phyloP scores from a whole-genome alignment of 53 echinoderm and acorn worm species.

The Pentamera pediparva region DNA sequence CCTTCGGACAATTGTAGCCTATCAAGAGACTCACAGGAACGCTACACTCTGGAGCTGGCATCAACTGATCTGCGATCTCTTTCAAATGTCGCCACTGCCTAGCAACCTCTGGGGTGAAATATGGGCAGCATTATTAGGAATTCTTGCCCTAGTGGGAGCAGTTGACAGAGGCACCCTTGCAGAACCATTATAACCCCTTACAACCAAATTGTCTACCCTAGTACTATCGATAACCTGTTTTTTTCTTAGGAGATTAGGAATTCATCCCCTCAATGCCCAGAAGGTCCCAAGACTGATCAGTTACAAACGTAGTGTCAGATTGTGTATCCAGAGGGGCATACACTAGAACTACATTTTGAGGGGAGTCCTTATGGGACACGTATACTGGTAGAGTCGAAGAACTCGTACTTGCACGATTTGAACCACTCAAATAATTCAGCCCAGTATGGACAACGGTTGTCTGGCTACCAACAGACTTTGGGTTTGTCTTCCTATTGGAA shows the following conservation, averaged over 20 bases:
- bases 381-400: not conserved
- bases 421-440: no score
- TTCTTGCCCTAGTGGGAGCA: not conserved
- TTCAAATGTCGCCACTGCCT: not conserved
- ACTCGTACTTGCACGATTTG: no score
- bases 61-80: not conserved
- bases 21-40: not conserved
- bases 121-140: not conserved
- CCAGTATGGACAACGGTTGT: no score
- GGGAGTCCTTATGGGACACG: no score
- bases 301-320: not conserved
- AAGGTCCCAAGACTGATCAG: not conserved
- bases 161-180: not conserved
- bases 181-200: not conserved
- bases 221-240: not conserved
- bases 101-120: not conserved
- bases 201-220: not conserved
- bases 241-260: not conserved
- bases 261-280: not conserved
- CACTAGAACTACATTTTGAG: not conserved
- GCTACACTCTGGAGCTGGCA: not conserved
- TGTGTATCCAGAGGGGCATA: not conserved
- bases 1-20: no score
- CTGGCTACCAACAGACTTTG: no score
- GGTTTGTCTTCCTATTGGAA: not conserved